Evolutionary conservation across 2,888 invertebrate species (phyloP).

Genomic region (Tenthredo livida): DNA sequence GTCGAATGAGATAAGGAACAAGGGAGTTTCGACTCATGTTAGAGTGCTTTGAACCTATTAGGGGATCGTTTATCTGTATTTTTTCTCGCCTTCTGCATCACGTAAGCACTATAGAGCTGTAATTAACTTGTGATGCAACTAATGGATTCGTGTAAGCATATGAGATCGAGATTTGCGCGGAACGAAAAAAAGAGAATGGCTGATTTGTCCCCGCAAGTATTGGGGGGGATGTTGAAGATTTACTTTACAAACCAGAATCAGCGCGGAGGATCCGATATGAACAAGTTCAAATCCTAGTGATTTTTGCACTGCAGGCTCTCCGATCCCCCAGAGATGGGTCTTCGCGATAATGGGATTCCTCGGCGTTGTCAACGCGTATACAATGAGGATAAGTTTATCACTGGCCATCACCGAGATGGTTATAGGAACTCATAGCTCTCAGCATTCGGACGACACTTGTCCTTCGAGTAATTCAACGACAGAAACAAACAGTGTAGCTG

Average conservation of each 20-base stretch:
- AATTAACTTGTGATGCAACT: not conserved
- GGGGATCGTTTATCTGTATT: not conserved
- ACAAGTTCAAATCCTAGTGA: not conserved
- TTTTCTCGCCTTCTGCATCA: not conserved
- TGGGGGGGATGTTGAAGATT: not conserved
- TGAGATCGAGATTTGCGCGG: not conserved
- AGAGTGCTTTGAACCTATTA: not conserved
- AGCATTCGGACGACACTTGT: slow-evolving; percentile 23
- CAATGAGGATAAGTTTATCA: slow-evolving; percentile 85
- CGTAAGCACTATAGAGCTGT: not conserved
- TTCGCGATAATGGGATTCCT: slow-evolving; percentile 81
- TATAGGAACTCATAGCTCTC: slow-evolving; percentile 18
- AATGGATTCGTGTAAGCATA: not conserved
- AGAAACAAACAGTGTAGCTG: slow-evolving; percentile 45
- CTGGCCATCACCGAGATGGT: slow-evolving; percentile 85
- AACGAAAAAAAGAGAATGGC: not conserved
- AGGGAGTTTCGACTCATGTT: too few relatives aligned
- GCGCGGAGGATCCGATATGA: not conserved
- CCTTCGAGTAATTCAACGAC: slow-evolving; percentile 32
- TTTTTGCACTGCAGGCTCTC: slow-evolving; percentile 6
- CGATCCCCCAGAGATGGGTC: slow-evolving; percentile 42
- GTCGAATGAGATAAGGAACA: not conserved
- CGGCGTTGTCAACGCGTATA: slow-evolving; percentile 85
- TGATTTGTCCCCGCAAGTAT: not conserved
- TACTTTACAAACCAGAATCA: not conserved